A percentile compares a stretch with the other conserved stretches of the same genome.
phyloP scores from a whole-genome alignment of 2,888 invertebrate genomes.

The Tanaodytes sp. region DNA sequence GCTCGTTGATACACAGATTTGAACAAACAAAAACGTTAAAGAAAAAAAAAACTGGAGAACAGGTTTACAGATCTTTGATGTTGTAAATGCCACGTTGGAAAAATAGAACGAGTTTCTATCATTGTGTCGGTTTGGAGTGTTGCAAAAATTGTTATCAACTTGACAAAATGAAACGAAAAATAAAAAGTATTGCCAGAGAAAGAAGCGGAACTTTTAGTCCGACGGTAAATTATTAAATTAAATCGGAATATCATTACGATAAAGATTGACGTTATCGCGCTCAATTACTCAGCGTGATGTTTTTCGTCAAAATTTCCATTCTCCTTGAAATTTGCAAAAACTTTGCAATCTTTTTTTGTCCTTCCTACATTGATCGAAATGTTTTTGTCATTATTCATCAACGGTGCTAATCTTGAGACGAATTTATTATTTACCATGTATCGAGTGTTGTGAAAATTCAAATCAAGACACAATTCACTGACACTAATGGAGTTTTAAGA shows the following conservation, averaged over 20 bases:
- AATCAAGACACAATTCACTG: constrained; percentile 23
- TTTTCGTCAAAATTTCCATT: not conserved
- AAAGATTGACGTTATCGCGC: too few species aligned
- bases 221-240: too few species aligned
- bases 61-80: constrained; percentile 32
- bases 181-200: constrained; percentile 6
- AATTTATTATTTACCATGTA: too few species aligned
- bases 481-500: constrained; percentile 37
- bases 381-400: too few species aligned
- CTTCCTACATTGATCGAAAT: too few species aligned
- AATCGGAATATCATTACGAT: too few species aligned
- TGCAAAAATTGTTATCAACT: constrained; percentile 42
- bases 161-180: constrained; percentile 32
- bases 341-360: too few species aligned
- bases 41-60: constrained; percentile 28
- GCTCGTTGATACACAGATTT: too few species aligned
- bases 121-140: constrained; percentile 24
- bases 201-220: not conserved
- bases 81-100: constrained; percentile 28
- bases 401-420: too few species aligned
- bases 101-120: constrained; percentile 45
- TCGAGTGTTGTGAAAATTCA: constrained; percentile 20
- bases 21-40: too few species aligned
- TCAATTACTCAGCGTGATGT: too few species aligned
- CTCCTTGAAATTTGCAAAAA: too few species aligned